Percentiles rank a stretch among this genome's conserved stretches.
phyloP scores from a whole-genome alignment of 2,113 vertebrate genomes.

The Elephas maximus region DNA sequence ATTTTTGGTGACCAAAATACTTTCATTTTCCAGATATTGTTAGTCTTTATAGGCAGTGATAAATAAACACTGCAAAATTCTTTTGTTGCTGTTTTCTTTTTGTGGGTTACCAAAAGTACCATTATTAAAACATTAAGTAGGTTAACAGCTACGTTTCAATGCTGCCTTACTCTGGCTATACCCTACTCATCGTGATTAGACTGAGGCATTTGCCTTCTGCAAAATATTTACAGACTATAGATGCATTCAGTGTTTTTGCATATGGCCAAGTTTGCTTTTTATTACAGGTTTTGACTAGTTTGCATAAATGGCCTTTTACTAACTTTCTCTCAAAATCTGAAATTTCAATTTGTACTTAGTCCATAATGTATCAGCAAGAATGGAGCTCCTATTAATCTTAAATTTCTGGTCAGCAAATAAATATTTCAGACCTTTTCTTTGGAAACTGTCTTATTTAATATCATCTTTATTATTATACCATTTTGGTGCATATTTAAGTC shows the following conservation, averaged over 20 bases:
- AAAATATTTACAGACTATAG: neutral
- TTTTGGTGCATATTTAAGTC: neutral
- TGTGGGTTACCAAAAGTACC: neutral
- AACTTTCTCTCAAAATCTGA: conserved; percentile 20
- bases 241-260: neutral
- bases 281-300: conserved; percentile 1
- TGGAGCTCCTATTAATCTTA: neutral
- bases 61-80: neutral
- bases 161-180: neutral
- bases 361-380: neutral
- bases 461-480: neutral
- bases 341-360: neutral
- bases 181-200: neutral
- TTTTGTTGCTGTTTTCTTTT: neutral
- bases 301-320: neutral
- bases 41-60: neutral
- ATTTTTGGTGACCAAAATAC: neutral
- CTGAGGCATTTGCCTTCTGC: neutral
- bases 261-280: conserved; percentile 3
- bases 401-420: neutral
- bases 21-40: neutral
- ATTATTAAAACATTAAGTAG: neutral
- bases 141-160: neutral
- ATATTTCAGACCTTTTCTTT: conserved; percentile 22
- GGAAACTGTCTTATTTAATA: neutral